Conservation (phyloP, 1,140 invertebrate genomes). For the Condylostylus longicornis region DNA sequence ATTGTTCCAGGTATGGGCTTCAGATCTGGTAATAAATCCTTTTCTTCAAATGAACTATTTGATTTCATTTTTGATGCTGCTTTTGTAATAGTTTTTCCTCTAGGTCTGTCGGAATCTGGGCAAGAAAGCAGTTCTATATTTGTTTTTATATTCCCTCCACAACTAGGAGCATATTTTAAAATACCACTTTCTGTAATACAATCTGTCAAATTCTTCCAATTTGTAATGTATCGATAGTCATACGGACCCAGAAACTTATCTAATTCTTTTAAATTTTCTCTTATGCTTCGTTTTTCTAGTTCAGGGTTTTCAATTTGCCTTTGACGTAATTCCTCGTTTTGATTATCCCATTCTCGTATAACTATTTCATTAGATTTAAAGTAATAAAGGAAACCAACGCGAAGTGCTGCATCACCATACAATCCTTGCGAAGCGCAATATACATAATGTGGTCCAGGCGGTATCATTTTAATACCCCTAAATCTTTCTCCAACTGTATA, state of each 20-base stretch:
- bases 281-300: slow-evolving; percentile 43
- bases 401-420: slow-evolving; percentile 36
- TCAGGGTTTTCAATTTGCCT: slow-evolving; percentile 32
- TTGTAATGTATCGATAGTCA: slow-evolving; percentile 74
- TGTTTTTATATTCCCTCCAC: slow-evolving; percentile 45
- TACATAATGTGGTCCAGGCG: slow-evolving; percentile 88
- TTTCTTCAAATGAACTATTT: slow-evolving; percentile 40
- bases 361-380: slow-evolving; percentile 73
- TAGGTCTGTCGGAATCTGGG: slow-evolving; percentile 44
- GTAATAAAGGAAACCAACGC: slow-evolving; percentile 80
- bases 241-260: slow-evolving; percentile 77
- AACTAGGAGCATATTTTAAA: slow-evolving; percentile 43
- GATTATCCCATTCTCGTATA: slow-evolving; percentile 70
- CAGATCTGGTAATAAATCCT: slow-evolving; percentile 65
- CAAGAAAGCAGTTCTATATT: slow-evolving; percentile 54
- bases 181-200: slow-evolving; percentile 46
- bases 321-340: slow-evolving; percentile 48
- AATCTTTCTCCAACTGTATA: slow-evolving; percentile 90
- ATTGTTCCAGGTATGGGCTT: slow-evolving; percentile 61
- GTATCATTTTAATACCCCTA: slow-evolving; percentile 96
- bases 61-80: slow-evolving; percentile 8
- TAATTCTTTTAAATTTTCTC: slow-evolving; percentile 57
- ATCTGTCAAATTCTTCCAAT: slow-evolving; percentile 72
- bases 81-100: slow-evolving; percentile 24
- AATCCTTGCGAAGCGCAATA: slow-evolving; percentile 51